Conservation (phyloP, 2,888 invertebrate species). For the Saturnia japonica region DNA sequence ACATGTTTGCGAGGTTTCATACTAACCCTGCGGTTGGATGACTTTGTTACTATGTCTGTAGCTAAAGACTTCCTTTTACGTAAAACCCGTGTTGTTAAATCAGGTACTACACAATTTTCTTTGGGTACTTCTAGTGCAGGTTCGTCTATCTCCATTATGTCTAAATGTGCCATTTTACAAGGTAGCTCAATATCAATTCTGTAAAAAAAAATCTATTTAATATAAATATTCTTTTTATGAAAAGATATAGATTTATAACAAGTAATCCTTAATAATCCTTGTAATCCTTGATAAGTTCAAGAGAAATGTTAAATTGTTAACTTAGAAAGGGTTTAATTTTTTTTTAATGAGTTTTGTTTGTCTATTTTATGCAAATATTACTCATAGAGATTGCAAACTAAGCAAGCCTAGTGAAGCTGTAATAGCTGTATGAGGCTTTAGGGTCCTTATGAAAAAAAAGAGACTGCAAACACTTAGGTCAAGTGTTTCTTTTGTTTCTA, state of each 20-base stretch:
- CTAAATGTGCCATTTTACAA: constrained; percentile 73
- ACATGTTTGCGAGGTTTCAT: constrained; percentile 74
- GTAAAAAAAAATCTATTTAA: constrained; percentile 35
- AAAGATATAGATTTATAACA: background rate
- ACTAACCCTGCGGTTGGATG: constrained; percentile 71
- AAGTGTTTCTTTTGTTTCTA: too few species aligned
- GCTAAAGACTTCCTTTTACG: constrained; percentile 67
- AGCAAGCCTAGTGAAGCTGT: too few species aligned
- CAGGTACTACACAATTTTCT: constrained; percentile 41
- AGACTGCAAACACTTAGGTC: too few species aligned
- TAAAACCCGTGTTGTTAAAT: constrained; percentile 54
- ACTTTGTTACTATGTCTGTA: constrained; percentile 55
- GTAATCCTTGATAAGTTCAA: too few species aligned
- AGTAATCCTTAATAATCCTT: too few species aligned
- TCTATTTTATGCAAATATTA: too few species aligned
- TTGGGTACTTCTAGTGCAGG: constrained; percentile 33
- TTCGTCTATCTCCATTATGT: constrained; percentile 69
- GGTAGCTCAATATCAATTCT: constrained; percentile 69
- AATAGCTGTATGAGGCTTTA: too few species aligned
- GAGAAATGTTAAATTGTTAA: too few species aligned
- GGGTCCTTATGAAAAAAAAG: too few species aligned
- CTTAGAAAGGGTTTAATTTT: too few species aligned
- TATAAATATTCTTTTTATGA: background rate
- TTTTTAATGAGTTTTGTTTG: too few species aligned
- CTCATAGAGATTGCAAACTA: too few species aligned